A percentile compares a stretch with the other conserved stretches of the same genome.
phyloP scores from a whole-genome alignment of 2,888 invertebrate species.

The Hybos culiciformis region DNA sequence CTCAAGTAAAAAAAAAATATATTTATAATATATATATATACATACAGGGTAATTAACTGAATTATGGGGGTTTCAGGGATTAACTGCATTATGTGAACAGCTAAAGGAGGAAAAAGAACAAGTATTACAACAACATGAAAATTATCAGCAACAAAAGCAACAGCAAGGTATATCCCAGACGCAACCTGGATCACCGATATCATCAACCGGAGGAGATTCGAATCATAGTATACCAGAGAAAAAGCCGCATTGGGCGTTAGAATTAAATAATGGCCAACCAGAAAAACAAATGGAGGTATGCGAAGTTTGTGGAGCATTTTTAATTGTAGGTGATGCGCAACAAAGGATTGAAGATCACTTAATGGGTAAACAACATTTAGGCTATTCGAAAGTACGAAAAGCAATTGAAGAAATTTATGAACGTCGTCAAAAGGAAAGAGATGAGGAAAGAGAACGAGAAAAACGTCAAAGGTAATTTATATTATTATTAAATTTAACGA shows the following conservation, averaged over 20 bases:
- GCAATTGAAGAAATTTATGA: constrained; percentile 53
- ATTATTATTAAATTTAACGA: no score
- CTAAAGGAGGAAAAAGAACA: constrained; percentile 82
- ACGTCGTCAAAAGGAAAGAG: constrained; percentile 46
- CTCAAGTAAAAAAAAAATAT: constrained; percentile 45
- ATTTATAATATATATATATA: no score
- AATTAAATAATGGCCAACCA: constrained; percentile 73
- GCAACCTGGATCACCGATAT: constrained; percentile 7
- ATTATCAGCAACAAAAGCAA: constrained; percentile 3
- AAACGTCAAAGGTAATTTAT: background rate
- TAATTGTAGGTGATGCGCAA: constrained; percentile 98
- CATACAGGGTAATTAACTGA: background rate
- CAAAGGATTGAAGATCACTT: constrained; percentile 95
- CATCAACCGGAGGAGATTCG: constrained; percentile 9
- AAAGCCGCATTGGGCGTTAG: constrained; percentile 62
- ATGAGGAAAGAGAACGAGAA: constrained; percentile 35
- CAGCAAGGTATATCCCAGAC: constrained; percentile 1
- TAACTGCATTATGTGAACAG: constrained; percentile 91
- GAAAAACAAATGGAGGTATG: constrained; percentile 99
- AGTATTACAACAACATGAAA: constrained; percentile 64
- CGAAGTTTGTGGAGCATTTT: constrained; percentile 93
- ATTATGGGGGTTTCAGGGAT: constrained; percentile 39
- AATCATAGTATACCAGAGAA: constrained; percentile 13
- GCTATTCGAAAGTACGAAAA: constrained; percentile 57
- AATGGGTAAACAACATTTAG: constrained; percentile 97